Conservation (phyloP, 1,140 invertebrate species). For the Choristoneura fumiferana region DNA sequence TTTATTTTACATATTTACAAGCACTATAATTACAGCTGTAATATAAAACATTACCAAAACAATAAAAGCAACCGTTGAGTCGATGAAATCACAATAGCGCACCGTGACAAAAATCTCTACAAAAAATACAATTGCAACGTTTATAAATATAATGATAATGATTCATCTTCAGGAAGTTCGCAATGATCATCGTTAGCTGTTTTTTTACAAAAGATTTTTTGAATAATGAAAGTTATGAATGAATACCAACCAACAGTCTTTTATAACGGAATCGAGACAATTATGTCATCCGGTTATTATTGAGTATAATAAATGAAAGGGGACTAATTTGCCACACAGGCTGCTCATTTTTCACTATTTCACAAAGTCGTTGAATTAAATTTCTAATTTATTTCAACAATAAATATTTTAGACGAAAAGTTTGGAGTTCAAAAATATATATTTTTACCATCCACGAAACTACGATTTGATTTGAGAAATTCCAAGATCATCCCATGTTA, state of each 20-base stretch:
- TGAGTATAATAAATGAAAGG: background rate
- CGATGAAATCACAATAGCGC: background rate
- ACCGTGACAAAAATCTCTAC: background rate
- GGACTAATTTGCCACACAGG: constrained; percentile 4
- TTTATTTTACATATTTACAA: constrained; percentile 74
- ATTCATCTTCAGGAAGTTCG: background rate
- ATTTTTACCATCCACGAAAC: too few relatives aligned
- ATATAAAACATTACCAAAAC: constrained; percentile 25
- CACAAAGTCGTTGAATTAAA: too few relatives aligned
- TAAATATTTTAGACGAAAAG: too few relatives aligned
- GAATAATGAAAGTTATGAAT: background rate
- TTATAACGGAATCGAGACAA: background rate
- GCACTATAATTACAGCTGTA: constrained; percentile 34
- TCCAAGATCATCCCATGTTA: too few relatives aligned
- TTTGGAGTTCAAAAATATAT: too few relatives aligned
- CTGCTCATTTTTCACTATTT: too few relatives aligned
- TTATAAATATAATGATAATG: background rate
- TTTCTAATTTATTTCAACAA: too few relatives aligned
- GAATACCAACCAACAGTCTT: background rate
- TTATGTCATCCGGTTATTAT: constrained; percentile 1
- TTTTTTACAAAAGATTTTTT: background rate
- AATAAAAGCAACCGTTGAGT: constrained; percentile 17
- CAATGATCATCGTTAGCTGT: background rate
- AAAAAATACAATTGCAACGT: constrained; percentile 28
- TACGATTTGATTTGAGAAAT: too few relatives aligned